These are phyloP conservation scores for Lycodopsis pacificus DNA, from an alignment of 2,797 vertebrate genomes.

Conservation along the genomic window DNA sequence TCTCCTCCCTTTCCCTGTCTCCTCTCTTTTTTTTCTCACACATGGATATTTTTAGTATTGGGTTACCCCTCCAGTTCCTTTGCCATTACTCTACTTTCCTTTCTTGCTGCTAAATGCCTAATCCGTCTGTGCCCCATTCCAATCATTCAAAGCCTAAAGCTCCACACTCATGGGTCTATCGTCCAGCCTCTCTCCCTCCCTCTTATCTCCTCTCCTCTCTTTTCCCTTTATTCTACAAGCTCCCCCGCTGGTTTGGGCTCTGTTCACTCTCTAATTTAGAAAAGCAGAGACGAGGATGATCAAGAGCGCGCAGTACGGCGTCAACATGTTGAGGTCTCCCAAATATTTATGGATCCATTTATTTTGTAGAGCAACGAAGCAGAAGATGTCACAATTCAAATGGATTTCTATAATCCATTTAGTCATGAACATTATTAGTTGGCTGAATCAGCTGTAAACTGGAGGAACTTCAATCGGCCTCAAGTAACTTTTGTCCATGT, in stretches of 20 bases:
- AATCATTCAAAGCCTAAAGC: constrained; percentile 53
- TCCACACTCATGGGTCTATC: constrained; percentile 33
- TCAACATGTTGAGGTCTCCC: constrained; percentile 22
- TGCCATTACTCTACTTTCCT: constrained; percentile 16
- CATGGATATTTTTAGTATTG: constrained; percentile 49
- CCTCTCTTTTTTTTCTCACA: constrained; percentile 36
- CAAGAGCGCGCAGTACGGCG: background rate
- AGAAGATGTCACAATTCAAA: constrained; percentile 6
- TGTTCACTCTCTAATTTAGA: constrained; percentile 43
- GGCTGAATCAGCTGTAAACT: constrained; percentile 3
- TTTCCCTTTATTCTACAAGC: constrained; percentile 16
- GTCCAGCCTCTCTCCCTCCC: constrained; percentile 22
- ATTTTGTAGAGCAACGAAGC: background rate
- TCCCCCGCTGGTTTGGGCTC: constrained; percentile 51
- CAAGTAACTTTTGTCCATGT: background rate
- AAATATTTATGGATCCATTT: constrained; percentile 30
- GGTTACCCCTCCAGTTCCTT: constrained; percentile 7
- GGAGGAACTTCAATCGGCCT: background rate
- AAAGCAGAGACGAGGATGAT: constrained; percentile 26
- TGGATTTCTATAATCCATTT: constrained; percentile 36
- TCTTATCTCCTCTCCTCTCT: constrained; percentile 20
- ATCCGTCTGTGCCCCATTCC: constrained; percentile 59
- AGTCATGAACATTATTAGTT: constrained; percentile 22
- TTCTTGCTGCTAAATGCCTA: constrained; percentile 50
- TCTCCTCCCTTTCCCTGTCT: background rate